Percentiles rank a stretch among this genome's conserved stretches.
Evolutionary conservation across 2,113 vertebrate species (phyloP).

Genomic region (Sarotherodon lohbergeri): DNA sequence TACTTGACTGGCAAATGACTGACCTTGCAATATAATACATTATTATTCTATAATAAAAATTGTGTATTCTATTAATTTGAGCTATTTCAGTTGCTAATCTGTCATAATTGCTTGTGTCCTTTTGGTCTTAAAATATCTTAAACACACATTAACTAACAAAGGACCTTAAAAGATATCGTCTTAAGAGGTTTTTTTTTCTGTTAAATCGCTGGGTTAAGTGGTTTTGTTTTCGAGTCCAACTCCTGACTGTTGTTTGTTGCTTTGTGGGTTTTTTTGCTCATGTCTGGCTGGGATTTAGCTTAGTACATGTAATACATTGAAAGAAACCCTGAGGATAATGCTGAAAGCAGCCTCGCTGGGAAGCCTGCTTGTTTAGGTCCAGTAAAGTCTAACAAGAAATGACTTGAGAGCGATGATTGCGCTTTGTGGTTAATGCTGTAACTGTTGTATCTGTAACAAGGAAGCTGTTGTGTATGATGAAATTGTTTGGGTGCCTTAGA

Average conservation of each 20-base stretch:
- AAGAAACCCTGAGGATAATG: neutral
- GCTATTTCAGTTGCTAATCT: neutral
- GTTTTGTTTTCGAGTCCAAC: neutral
- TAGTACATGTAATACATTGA: neutral
- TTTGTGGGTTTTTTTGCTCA: neutral
- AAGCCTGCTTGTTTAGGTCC: neutral
- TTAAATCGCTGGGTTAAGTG: neutral
- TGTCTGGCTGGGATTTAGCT: neutral
- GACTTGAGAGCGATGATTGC: neutral
- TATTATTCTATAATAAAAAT: neutral
- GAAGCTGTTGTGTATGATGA: neutral
- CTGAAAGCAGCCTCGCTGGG: neutral
- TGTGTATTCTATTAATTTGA: neutral
- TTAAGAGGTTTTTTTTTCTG: fast-evolving
- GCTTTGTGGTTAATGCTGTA: neutral
- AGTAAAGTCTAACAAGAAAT: neutral
- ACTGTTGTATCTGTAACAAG: neutral
- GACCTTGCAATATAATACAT: neutral
- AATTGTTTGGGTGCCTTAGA: neutral
- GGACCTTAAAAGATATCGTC: neutral
- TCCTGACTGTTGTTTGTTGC: neutral
- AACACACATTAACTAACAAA: neutral
- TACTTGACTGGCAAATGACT: neutral
- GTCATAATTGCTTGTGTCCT: neutral
- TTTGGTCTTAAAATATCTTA: neutral